Conservation (phyloP, 2,113 vertebrate genomes). For the Procavia capensis region DNA sequence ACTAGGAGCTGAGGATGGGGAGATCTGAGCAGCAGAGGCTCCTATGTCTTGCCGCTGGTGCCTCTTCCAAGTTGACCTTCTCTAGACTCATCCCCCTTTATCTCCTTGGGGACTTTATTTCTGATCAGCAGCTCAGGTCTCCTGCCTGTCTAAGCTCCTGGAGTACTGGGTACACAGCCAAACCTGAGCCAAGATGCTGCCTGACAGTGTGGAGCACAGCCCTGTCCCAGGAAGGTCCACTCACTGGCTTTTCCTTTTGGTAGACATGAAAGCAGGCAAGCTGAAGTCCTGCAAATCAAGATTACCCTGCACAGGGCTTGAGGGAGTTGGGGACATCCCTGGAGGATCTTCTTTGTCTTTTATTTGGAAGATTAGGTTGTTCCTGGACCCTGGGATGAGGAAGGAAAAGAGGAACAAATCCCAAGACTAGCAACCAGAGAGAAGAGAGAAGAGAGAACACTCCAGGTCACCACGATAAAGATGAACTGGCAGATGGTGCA, state of each 20-base stretch:
- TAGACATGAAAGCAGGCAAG: background rate
- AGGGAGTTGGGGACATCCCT: background rate
- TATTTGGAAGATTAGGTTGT: background rate
- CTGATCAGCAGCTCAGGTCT: background rate
- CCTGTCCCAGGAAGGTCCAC: background rate
- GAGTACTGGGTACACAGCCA: background rate
- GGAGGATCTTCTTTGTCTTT: background rate
- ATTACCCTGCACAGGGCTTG: background rate
- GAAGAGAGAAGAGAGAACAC: background rate
- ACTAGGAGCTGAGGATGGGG: background rate
- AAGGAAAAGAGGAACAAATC: background rate
- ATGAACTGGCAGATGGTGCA: accelerated
- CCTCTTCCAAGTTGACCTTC: background rate
- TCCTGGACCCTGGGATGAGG: background rate
- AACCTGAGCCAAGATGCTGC: background rate
- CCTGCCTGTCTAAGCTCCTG: background rate
- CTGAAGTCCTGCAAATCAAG: background rate
- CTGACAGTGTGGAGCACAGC: background rate
- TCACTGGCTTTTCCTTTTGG: background rate
- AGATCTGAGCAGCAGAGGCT: background rate
- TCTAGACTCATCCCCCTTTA: background rate
- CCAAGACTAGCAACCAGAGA: background rate
- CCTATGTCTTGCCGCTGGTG: background rate
- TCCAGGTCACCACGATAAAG: background rate
- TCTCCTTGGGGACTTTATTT: background rate